A percentile compares a stretch with the other conserved stretches of the same genome.
These are phyloP conservation scores for Ameiurus melas DNA, from an alignment of 2,113 vertebrate genomes.

Conservation along the genomic window DNA sequence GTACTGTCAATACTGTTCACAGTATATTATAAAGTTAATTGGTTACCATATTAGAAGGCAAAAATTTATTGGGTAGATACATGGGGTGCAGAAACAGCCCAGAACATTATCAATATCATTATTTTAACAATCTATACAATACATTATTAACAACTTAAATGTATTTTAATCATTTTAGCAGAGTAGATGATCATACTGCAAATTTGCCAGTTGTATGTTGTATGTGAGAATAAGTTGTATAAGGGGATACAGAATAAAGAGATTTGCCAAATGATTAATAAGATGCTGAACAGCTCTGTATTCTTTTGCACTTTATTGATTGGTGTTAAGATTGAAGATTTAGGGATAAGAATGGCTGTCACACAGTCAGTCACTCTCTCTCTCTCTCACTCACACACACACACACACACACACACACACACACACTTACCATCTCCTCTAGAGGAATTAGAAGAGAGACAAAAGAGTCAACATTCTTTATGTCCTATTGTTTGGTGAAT, in stretches of 20 bases:
- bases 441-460: constrained; percentile 93
- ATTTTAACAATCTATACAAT: neutral
- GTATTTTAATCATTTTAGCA: neutral
- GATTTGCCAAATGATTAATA: constrained; percentile 46
- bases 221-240: neutral
- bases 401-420: constrained; percentile 85
- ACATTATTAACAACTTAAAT: neutral
- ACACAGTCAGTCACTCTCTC: constrained; percentile 6
- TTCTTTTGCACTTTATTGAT: constrained; percentile 55
- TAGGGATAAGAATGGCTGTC: constrained; percentile 39
- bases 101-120: neutral
- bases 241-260: neutral
- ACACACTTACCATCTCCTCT: constrained; percentile 84
- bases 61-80: too few species aligned
- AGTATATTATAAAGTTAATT: too few species aligned
- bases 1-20: neutral
- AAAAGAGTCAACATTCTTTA: constrained; percentile 90
- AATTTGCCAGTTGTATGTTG: neutral
- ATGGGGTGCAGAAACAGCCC: neutral
- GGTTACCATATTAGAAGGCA: neutral
- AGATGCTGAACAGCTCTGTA: constrained; percentile 41
- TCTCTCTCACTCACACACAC: constrained; percentile 54
- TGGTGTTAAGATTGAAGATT: constrained; percentile 38
- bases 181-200: neutral
- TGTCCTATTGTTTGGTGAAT: constrained; percentile 90